Evolutionary conservation across 1,140 invertebrate genomes (phyloP).

Genomic region (Brachionus sp.): DNA sequence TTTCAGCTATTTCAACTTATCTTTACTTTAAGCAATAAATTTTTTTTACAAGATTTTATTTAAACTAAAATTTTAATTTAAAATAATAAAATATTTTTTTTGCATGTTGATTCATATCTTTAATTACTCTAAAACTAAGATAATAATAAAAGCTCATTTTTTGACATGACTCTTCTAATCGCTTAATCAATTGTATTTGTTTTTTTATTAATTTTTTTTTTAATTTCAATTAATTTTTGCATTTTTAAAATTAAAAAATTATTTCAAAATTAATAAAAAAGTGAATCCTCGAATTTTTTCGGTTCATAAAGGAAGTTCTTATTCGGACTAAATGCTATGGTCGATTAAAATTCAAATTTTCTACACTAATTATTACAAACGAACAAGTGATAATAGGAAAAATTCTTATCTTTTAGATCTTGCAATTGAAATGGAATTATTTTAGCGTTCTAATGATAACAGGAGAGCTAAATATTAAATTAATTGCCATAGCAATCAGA

Average conservation of each 20-base stretch:
- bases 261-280: too few relatives aligned
- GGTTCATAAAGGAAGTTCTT: too few relatives aligned
- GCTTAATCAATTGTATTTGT: too few relatives aligned
- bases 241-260: too few relatives aligned
- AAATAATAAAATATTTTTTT: neutral
- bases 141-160: too few relatives aligned
- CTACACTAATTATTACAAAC: neutral
- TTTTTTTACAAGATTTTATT: neutral
- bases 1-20: neutral
- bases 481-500: constrained; percentile 25
- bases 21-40: neutral
- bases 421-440: neutral
- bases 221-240: too few relatives aligned
- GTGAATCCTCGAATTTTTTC: too few relatives aligned
- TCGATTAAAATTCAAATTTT: neutral
- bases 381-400: neutral
- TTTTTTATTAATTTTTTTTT: too few relatives aligned
- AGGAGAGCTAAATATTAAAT: constrained; percentile 14
- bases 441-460: constrained; percentile 8
- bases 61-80: neutral
- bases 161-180: too few relatives aligned
- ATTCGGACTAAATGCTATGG: neutral
- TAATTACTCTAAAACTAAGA: neutral
- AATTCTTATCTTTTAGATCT: neutral
- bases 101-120: neutral